Evolutionary conservation across 2,888 invertebrate genomes (phyloP).

Genomic region (Pollenia labialis): DNA sequence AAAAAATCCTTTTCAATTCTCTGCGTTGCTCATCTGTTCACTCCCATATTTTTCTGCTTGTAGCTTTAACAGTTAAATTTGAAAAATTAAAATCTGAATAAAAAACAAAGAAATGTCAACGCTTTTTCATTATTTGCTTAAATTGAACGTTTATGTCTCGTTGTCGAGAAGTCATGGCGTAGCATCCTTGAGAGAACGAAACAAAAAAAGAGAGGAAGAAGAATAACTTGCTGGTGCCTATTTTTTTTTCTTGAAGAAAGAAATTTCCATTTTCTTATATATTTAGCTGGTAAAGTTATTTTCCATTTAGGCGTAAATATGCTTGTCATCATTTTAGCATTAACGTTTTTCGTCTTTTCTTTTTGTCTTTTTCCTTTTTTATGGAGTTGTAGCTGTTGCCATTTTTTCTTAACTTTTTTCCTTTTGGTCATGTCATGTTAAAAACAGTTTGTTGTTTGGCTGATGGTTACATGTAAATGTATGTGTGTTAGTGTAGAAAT

Average conservation of each 20-base stretch:
- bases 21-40: neutral
- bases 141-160: constrained; percentile 46
- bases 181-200: neutral
- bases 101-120: constrained; percentile 37
- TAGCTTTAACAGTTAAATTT: constrained; percentile 3
- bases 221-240: constrained; percentile 15
- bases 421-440: constrained; percentile 59
- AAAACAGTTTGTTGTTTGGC: constrained; percentile 38
- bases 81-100: constrained; percentile 6
- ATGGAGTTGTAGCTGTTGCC: neutral
- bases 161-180: neutral
- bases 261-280: constrained; percentile 40
- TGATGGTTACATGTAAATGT: constrained; percentile 15
- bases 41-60: neutral
- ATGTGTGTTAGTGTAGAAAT: neutral
- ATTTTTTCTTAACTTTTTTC: constrained; percentile 17
- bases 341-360: constrained; percentile 38
- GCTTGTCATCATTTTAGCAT: constrained; percentile 74
- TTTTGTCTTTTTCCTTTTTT: neutral
- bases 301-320: constrained; percentile 75
- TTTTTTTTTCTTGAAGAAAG: neutral
- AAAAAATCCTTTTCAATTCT: constrained; percentile 3
- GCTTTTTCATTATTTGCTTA: constrained; percentile 51
- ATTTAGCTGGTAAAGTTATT: constrained; percentile 71
- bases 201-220: neutral